phyloP scores from a whole-genome alignment of 2,888 invertebrate genomes.

The Pachycephus smyrnensis region DNA sequence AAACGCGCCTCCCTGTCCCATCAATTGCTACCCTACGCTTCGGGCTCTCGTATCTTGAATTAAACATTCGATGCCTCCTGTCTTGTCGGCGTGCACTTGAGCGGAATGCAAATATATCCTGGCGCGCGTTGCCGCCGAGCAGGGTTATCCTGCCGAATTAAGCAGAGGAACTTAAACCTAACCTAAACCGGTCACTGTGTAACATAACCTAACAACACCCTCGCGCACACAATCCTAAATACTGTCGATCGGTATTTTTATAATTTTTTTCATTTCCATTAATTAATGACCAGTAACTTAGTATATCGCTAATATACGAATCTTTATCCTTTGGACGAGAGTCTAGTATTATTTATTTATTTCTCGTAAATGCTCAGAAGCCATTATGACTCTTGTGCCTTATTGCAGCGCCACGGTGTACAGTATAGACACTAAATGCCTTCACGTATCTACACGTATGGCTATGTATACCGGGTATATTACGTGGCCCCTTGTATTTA shows the following conservation, averaged over 20 bases:
- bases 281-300: neutral
- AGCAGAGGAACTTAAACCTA: neutral
- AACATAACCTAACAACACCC: neutral
- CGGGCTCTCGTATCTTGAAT: conserved; percentile 59
- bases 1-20: conserved; percentile 66
- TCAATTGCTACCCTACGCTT: conserved; percentile 64
- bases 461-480: conserved; percentile 35
- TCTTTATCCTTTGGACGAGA: neutral
- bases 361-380: neutral
- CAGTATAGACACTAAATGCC: neutral
- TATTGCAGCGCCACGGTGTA: neutral
- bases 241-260: neutral
- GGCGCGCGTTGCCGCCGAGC: neutral
- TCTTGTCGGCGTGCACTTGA: conserved; percentile 61
- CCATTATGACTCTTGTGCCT: neutral
- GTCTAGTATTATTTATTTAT: neutral
- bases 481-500: conserved; percentile 57
- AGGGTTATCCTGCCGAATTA: neutral
- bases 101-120: conserved; percentile 56
- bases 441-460: conserved; percentile 2
- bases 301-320: neutral
- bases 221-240: neutral
- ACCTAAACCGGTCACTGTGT: neutral
- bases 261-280: neutral
- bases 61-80: conserved; percentile 66